A percentile compares a stretch with the other conserved stretches of the same genome.
phyloP scores from a whole-genome alignment of 2,888 invertebrate genomes.

The Lamellibrachia columna region DNA sequence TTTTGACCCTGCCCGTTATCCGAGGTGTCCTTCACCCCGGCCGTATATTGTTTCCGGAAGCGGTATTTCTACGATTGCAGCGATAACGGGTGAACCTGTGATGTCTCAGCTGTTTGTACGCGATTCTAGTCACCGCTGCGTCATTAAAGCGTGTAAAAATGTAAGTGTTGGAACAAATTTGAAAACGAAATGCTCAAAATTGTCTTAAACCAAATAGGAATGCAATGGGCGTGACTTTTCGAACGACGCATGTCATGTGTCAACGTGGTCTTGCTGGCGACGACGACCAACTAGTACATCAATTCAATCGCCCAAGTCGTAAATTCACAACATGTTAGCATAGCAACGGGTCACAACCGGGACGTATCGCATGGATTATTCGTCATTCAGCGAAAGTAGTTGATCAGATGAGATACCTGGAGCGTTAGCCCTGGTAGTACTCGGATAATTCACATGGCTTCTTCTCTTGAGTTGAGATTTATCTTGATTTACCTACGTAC shows the following conservation, averaged over 20 bases:
- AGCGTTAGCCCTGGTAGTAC: no score
- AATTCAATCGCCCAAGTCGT: background rate
- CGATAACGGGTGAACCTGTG: slow-evolving; percentile 10
- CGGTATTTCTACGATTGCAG: background rate
- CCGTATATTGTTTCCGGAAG: slow-evolving; percentile 12
- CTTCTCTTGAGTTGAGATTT: no score
- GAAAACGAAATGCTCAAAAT: background rate
- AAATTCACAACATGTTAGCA: background rate
- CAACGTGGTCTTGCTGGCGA: slow-evolving; percentile 12
- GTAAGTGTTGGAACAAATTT: background rate
- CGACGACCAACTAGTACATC: background rate
- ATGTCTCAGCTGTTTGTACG: background rate
- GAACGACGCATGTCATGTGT: slow-evolving; percentile 16
- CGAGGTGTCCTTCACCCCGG: slow-evolving; percentile 5
- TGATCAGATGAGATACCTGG: no score
- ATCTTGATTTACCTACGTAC: no score
- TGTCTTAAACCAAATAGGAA: background rate
- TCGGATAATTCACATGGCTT: no score
- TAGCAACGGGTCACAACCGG: slow-evolving; percentile 1
- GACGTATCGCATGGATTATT: no score
- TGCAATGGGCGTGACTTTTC: slow-evolving; percentile 3
- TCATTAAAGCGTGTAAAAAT: background rate
- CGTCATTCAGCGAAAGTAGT: no score
- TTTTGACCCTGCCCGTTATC: slow-evolving; percentile 1
- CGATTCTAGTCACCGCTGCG: background rate